phyloP scores from a whole-genome alignment of 2,797 vertebrate species.

The Anguilla megastoma region DNA sequence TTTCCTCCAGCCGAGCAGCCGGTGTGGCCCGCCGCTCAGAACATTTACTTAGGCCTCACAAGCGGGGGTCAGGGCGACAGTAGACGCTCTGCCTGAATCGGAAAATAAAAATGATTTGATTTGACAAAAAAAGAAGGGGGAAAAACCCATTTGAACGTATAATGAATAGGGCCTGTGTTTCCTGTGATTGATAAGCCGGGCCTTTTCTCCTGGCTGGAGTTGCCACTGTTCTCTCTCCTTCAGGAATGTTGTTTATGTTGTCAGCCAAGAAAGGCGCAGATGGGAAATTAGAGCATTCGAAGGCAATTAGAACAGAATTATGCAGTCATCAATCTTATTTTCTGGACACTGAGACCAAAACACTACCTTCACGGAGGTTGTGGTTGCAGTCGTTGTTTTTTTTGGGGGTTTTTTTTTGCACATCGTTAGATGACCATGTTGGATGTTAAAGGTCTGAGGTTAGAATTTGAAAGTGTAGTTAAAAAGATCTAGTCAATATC shows the following conservation, averaged over 20 bases:
- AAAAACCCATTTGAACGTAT: conserved; percentile 27
- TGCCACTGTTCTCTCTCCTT: conserved; percentile 46
- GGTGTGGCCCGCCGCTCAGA: conserved; percentile 65
- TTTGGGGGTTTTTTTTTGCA: conserved; percentile 22
- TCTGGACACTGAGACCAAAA: conserved; percentile 46
- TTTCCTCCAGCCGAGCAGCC: conserved; percentile 66
- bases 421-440: conserved; percentile 35
- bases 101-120: conserved; percentile 56
- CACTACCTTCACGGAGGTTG: conserved; percentile 42
- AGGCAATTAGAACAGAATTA: conserved; percentile 55
- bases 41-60: conserved; percentile 58
- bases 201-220: conserved; percentile 47
- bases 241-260: conserved; percentile 61
- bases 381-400: conserved; percentile 42
- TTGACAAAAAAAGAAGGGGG: conserved; percentile 46
- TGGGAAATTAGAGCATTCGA: conserved; percentile 62
- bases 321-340: conserved; percentile 59
- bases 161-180: conserved; percentile 40
- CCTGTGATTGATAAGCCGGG: conserved; percentile 50
- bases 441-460: conserved; percentile 19
- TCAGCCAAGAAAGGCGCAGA: conserved; percentile 57
- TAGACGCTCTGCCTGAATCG: conserved; percentile 50
- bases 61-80: conserved; percentile 65
- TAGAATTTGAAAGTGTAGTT: conserved; percentile 22
- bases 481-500: conserved; percentile 9